A percentile compares a stretch with the other conserved stretches of the same genome.
These are phyloP conservation scores for Metopia argyrocephala DNA, from an alignment of 2,888 invertebrate species.

Conservation along the genomic window DNA sequence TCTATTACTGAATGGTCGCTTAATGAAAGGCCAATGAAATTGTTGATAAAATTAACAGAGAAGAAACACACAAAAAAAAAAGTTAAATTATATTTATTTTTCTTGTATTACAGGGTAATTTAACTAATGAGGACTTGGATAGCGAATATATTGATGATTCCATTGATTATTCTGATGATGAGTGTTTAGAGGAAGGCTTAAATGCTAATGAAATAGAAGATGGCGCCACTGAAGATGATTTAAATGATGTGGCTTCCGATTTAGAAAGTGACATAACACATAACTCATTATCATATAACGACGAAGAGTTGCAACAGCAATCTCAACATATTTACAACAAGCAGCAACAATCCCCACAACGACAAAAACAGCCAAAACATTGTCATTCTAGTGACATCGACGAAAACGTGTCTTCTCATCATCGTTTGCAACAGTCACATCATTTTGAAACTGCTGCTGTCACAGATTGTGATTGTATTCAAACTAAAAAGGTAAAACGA, in stretches of 20 bases:
- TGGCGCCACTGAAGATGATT: slow-evolving; percentile 75
- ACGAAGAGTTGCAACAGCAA: slow-evolving; percentile 45
- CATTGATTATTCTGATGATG: slow-evolving; percentile 63
- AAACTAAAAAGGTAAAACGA: slow-evolving; percentile 69
- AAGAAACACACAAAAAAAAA: no score
- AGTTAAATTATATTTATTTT: not conserved
- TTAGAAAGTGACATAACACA: slow-evolving; percentile 70
- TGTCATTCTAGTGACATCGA: slow-evolving; percentile 54
- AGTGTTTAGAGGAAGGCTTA: slow-evolving; percentile 40
- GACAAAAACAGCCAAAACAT: slow-evolving; percentile 39
- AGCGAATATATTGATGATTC: slow-evolving; percentile 67
- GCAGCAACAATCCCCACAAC: slow-evolving; percentile 54
- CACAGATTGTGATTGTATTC: slow-evolving; percentile 71
- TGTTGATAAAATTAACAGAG: no score
- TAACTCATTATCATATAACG: slow-evolving; percentile 67
- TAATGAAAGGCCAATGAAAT: not conserved
- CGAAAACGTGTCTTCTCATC: slow-evolving; percentile 57
- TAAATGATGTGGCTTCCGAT: slow-evolving; percentile 74
- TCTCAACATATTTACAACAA: slow-evolving; percentile 37
- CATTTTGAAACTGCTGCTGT: slow-evolving; percentile 12
- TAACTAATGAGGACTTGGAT: slow-evolving; percentile 70
- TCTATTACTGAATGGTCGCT: not conserved
- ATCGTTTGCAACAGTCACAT: slow-evolving; percentile 53
- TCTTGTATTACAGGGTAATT: slow-evolving; percentile 68
- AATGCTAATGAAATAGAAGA: slow-evolving; percentile 46